These are phyloP conservation scores for Brachylomia viminalis DNA, from an alignment of 2,888 invertebrate species.

Conservation along the genomic window DNA sequence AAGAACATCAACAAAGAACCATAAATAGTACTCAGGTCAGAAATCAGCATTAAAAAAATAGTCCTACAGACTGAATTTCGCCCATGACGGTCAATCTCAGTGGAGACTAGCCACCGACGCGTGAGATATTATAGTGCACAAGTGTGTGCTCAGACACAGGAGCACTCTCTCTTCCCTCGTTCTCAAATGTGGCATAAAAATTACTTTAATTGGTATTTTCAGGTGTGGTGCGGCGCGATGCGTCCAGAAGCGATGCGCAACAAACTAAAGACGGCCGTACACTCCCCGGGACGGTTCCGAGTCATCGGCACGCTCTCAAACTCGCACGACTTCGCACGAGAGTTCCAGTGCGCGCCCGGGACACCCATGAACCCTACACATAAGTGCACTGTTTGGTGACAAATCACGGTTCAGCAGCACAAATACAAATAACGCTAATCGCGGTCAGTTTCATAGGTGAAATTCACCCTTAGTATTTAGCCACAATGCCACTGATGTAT, in stretches of 20 bases:
- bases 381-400: conserved; percentile 95
- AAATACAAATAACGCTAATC: neutral
- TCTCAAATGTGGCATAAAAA: neutral
- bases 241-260: conserved; percentile 95
- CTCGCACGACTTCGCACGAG: conserved; percentile 93
- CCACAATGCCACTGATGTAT: neutral
- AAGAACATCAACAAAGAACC: neutral
- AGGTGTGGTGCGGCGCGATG: conserved; percentile 96
- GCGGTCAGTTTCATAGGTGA: neutral
- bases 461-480: neutral
- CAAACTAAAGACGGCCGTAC: conserved; percentile 95
- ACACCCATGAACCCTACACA: conserved; percentile 94
- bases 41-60: neutral
- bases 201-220: conserved; percentile 42
- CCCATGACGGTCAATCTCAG: neutral
- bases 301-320: conserved; percentile 95
- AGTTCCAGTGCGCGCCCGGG: conserved; percentile 93
- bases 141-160: neutral
- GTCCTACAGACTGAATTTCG: neutral
- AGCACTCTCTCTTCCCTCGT: neutral
- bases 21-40: neutral
- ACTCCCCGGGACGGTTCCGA: conserved; percentile 95
- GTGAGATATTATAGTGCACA: neutral
- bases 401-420: neutral
- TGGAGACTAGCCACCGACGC: neutral